phyloP scores from a whole-genome alignment of 1,140 invertebrate genomes.

The Frieseomelitta varia region DNA sequence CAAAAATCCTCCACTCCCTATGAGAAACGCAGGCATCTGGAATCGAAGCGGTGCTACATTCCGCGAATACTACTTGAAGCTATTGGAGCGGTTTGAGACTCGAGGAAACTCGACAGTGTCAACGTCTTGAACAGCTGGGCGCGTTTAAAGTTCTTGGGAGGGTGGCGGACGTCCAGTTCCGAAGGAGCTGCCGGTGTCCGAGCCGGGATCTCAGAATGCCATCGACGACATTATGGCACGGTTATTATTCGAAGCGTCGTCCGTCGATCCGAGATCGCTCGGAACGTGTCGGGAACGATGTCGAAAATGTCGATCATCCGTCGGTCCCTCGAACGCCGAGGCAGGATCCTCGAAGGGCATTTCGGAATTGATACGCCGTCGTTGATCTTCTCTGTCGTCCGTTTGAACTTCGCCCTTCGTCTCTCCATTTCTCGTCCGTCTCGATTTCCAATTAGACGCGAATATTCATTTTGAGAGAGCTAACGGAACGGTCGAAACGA shows the following conservation, averaged over 20 bases:
- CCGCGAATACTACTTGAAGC: not conserved
- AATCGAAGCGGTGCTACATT: not conserved
- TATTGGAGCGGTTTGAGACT: not conserved
- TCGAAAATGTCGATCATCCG: slow-evolving; percentile 62
- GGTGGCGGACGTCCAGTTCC: not conserved
- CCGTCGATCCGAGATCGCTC: slow-evolving; percentile 54
- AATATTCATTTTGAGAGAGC: not conserved
- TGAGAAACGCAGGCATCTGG: not conserved
- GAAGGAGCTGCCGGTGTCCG: slow-evolving; percentile 8
- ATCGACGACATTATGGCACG: slow-evolving; percentile 50
- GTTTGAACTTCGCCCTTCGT: not conserved
- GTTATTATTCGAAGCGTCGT: slow-evolving; percentile 61
- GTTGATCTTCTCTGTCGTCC: not conserved
- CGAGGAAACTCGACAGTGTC: not conserved
- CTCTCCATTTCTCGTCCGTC: not conserved
- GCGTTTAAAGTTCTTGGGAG: slow-evolving; percentile 40
- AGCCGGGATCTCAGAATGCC: slow-evolving; percentile 55
- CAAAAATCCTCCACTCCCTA: not conserved
- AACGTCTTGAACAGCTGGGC: slow-evolving; percentile 26
- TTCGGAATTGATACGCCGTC: slow-evolving; percentile 12
- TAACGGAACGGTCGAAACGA: too few relatives aligned
- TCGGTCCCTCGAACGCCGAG: not conserved
- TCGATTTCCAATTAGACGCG: not conserved
- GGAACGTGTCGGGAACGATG: slow-evolving; percentile 60
- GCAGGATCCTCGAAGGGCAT: not conserved